Evolutionary conservation across 2,113 vertebrate species (phyloP).

Genomic region (Cryptomyrus ogoouensis): DNA sequence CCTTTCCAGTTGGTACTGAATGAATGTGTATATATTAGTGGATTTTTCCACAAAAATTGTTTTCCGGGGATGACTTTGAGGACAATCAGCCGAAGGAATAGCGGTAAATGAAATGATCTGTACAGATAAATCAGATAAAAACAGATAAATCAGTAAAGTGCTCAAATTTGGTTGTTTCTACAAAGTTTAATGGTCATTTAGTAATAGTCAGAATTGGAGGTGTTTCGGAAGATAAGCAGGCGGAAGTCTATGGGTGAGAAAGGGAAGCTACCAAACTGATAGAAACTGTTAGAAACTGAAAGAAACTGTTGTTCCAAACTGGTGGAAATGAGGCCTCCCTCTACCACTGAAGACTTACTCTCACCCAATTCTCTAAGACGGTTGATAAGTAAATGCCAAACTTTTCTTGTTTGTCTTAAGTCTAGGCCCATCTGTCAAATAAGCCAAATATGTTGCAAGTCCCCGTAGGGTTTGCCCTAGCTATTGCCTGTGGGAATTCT

Average conservation of each 20-base stretch:
- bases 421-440: conserved; percentile 30
- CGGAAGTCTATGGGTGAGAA: neutral
- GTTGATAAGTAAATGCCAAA: conserved; percentile 38
- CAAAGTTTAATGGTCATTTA: neutral
- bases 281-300: too few species aligned
- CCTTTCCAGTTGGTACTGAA: neutral
- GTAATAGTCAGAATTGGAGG: neutral
- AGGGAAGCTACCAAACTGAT: neutral
- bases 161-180: neutral
- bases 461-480: conserved; percentile 4
- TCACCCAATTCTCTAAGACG: neutral
- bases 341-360: neutral
- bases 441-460: conserved; percentile 36
- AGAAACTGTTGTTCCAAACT: too few species aligned
- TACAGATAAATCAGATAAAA: neutral
- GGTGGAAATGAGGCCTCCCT: neutral
- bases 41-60: neutral
- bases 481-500: conserved; percentile 47
- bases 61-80: neutral
- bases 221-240: neutral
- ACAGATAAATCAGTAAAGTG: neutral
- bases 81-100: neutral
- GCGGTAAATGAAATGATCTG: neutral
- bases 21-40: neutral
- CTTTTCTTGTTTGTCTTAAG: conserved; percentile 57